Evolutionary conservation across 2,113 vertebrate species (phyloP).

Genomic region (Oncorhynchus mykiss): DNA sequence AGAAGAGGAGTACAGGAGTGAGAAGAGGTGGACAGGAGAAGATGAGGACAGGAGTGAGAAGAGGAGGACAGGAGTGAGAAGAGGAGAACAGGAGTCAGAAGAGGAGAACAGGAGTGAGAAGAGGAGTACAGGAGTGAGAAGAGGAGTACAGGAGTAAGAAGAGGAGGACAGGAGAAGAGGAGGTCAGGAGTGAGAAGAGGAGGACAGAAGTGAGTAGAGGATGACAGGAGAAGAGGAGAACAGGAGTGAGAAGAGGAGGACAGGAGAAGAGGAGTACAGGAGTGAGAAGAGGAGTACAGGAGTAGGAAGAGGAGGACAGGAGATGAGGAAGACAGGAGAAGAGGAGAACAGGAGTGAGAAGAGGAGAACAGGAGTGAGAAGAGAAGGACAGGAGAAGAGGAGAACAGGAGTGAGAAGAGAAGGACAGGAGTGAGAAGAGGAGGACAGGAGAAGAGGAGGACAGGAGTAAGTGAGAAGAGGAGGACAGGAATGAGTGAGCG

Average conservation of each 20-base stretch:
- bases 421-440: neutral
- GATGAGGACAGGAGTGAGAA: neutral
- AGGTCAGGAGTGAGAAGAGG: neutral
- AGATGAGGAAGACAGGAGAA: slow-evolving; percentile 2
- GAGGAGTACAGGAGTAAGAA: neutral
- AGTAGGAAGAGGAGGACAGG: neutral
- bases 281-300: neutral
- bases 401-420: neutral
- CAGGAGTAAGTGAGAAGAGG: slow-evolving; percentile 9
- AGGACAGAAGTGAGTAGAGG: neutral
- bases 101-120: slow-evolving; percentile 1
- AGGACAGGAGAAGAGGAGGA: slow-evolving; percentile 7
- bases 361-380: neutral
- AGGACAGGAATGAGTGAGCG: neutral
- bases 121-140: neutral
- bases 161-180: slow-evolving; percentile 5
- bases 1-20: neutral
- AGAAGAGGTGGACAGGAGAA: slow-evolving; percentile 1
- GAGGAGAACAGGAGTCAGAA: too few relatives aligned
- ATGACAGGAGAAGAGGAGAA: neutral
- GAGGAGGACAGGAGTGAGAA: neutral
- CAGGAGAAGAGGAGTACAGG: slow-evolving; percentile 9
- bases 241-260: neutral
- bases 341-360: neutral
- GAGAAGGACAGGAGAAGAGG: slow-evolving; percentile 6